These are phyloP conservation scores for Triops longicaudatus DNA, from an alignment of 1,140 invertebrate species.

Conservation along the genomic window DNA sequence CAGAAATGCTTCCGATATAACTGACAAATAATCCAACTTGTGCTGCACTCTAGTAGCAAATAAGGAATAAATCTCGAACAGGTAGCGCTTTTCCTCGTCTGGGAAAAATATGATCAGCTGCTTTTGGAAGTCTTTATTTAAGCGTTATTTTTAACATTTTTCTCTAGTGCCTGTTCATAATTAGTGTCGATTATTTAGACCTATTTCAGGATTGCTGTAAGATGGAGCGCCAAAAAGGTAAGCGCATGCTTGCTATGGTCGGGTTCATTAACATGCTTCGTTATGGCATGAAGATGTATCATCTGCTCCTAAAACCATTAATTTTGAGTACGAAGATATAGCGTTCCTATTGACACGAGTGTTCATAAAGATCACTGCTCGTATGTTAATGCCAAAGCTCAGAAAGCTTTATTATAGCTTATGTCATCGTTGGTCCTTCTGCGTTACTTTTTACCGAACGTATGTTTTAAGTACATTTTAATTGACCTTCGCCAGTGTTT, in stretches of 20 bases:
- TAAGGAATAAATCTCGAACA: background rate
- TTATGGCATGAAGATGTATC: background rate
- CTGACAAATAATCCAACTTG: too few relatives aligned
- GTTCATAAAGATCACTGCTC: too few relatives aligned
- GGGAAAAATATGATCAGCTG: background rate
- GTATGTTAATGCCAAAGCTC: too few relatives aligned
- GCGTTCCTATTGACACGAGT: too few relatives aligned
- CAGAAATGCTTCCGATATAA: too few relatives aligned
- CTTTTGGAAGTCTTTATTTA: background rate
- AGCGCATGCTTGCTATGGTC: background rate
- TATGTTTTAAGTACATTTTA: background rate
- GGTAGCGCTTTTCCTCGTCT: background rate
- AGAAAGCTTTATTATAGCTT: background rate
- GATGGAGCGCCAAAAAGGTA: background rate
- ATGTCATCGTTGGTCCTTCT: background rate
- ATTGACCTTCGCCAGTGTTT: constrained; percentile 10
- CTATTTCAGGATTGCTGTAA: background rate
- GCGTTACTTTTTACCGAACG: background rate
- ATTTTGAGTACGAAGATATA: too few relatives aligned
- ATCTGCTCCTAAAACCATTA: too few relatives aligned
- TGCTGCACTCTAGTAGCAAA: too few relatives aligned
- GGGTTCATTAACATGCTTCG: background rate
- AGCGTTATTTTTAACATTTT: background rate
- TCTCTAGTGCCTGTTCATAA: background rate
- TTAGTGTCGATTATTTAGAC: background rate